Percentiles rank a stretch among this genome's conserved stretches.
Evolutionary conservation across 2,797 vertebrate species (phyloP).

Genomic region (Psittacula derbiana): DNA sequence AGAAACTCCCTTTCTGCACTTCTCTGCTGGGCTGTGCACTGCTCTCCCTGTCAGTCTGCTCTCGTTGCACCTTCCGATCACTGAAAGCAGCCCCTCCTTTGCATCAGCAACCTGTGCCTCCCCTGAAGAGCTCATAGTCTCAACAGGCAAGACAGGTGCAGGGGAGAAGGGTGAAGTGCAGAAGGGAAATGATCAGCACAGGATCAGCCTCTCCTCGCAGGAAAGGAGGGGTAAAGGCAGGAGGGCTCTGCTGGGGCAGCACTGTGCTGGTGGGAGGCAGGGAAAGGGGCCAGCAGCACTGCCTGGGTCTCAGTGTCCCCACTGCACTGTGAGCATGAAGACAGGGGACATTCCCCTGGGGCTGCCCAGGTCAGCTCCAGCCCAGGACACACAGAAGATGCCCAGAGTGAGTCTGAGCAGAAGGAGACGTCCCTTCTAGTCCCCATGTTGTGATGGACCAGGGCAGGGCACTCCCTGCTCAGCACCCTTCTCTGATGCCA

Average conservation of each 20-base stretch:
- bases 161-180: neutral
- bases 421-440: neutral
- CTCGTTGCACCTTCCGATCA: neutral
- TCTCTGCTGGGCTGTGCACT: neutral
- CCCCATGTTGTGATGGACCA: fast-evolving
- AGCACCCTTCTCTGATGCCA: fast-evolving
- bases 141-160: neutral
- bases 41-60: neutral
- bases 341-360: no score
- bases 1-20: neutral
- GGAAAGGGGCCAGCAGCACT: neutral
- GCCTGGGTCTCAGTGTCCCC: neutral
- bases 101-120: neutral
- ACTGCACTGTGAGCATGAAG: neutral
- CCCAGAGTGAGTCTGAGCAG: neutral
- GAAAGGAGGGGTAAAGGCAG: neutral
- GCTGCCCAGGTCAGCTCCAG: neutral
- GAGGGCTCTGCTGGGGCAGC: neutral
- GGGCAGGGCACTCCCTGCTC: neutral
- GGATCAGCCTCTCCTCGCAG: neutral
- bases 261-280: neutral
- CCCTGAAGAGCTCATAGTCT: neutral
- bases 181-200: neutral
- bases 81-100: fast-evolving
- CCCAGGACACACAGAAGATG: neutral